These are phyloP conservation scores for Trichogramma evanescens DNA, from an alignment of 2,888 invertebrate species.

Conservation along the genomic window DNA sequence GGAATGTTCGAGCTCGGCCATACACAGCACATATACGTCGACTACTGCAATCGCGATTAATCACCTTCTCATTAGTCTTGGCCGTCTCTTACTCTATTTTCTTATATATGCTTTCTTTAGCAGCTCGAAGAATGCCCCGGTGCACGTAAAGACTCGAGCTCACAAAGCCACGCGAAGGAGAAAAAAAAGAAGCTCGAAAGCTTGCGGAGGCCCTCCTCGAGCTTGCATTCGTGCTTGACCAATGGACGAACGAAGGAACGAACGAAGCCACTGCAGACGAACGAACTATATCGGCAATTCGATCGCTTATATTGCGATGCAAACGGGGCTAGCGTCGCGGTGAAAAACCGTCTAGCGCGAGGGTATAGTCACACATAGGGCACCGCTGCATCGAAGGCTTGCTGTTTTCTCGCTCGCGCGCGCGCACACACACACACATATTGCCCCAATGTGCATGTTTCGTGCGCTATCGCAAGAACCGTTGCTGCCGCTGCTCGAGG, in stretches of 20 bases:
- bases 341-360: not conserved
- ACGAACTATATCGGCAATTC: constrained; percentile 21
- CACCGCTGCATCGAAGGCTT: constrained; percentile 19
- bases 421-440: constrained; percentile 16
- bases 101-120: too few species aligned
- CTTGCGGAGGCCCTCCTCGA: constrained; percentile 1
- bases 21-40: constrained; percentile 3
- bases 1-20: not conserved
- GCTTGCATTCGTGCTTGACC: constrained; percentile 10
- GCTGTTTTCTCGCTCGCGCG: constrained; percentile 19
- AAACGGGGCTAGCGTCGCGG: not conserved
- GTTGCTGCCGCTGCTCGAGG: constrained; percentile 33
- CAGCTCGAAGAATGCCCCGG: too few species aligned
- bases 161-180: not conserved
- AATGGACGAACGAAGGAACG: constrained; percentile 3
- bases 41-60: constrained; percentile 20
- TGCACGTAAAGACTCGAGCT: too few species aligned
- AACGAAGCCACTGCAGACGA: constrained; percentile 18
- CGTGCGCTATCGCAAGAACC: constrained; percentile 29
- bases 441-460: constrained; percentile 34
- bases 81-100: constrained; percentile 1
- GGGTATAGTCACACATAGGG: too few species aligned
- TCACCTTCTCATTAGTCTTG: constrained; percentile 23
- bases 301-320: constrained; percentile 5
- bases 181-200: constrained; percentile 10